Conservation (phyloP, 2,888 invertebrate species). For the Nezara viridula region DNA sequence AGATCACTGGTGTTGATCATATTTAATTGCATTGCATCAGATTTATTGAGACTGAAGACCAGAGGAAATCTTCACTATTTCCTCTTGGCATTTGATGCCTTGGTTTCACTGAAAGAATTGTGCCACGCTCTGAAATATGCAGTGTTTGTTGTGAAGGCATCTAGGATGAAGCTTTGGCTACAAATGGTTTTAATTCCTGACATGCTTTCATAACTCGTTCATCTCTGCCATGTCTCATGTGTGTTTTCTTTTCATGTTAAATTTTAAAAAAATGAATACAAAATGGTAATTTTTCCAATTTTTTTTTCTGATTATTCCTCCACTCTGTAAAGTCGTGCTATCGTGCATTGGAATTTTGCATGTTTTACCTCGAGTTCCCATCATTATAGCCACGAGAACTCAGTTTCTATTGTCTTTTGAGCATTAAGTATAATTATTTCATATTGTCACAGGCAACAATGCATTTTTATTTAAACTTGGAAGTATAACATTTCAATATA, state of each 20-base stretch:
- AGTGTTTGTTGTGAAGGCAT: background rate
- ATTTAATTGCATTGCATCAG: too few species aligned
- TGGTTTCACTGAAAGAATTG: conserved; percentile 6
- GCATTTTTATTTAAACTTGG: background rate
- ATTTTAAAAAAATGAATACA: background rate
- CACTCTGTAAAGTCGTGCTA: background rate
- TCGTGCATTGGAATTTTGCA: background rate
- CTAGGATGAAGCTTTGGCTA: background rate
- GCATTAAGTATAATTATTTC: background rate
- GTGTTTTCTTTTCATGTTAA: background rate
- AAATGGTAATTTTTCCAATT: background rate
- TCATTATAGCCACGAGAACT: background rate
- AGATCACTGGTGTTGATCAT: too few species aligned
- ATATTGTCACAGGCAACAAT: background rate
- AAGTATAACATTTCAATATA: background rate
- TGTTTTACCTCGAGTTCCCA: background rate
- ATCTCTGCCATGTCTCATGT: background rate
- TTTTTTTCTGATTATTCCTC: background rate
- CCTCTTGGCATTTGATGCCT: background rate
- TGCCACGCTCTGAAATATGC: background rate
- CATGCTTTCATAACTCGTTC: background rate
- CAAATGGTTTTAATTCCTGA: background rate
- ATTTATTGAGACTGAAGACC: too few species aligned
- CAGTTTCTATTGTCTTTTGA: background rate
- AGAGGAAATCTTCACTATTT: background rate